Conservation (phyloP, 2,888 invertebrate genomes). For the Harpalus rufipes region DNA sequence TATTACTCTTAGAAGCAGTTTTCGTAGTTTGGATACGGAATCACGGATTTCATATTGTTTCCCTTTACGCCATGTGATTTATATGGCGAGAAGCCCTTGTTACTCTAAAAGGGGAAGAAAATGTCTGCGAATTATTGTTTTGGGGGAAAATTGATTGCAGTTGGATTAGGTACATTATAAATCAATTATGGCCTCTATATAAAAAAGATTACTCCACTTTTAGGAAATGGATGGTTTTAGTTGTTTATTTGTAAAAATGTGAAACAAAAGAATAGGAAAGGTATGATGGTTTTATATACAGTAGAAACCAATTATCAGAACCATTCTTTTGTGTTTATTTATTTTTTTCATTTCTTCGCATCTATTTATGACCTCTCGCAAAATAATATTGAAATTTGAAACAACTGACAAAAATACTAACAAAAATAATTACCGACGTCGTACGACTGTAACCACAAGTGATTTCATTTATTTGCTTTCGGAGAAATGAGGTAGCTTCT, state of each 20-base stretch:
- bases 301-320: no score
- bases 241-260: not conserved
- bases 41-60: slow-evolving; percentile 55
- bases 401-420: no score
- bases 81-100: slow-evolving; percentile 15
- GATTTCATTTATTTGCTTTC: no score
- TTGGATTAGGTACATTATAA: slow-evolving; percentile 5
- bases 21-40: slow-evolving; percentile 52
- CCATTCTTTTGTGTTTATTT: no score
- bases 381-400: no score
- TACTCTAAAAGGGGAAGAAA: slow-evolving; percentile 7
- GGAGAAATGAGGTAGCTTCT: no score
- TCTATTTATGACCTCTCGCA: no score
- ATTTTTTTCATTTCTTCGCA: no score
- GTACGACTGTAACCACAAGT: no score
- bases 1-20: slow-evolving; percentile 51
- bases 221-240: not conserved
- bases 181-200: not conserved
- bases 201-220: not conserved
- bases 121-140: slow-evolving; percentile 17
- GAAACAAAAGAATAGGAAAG: not conserved
- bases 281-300: no score
- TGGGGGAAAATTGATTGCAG: not conserved
- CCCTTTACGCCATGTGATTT: slow-evolving; percentile 41
- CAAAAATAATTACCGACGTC: no score